Base-by-base conservation (phyloP, 2,797 vertebrate genomes). In the Microctenopoma steveboyesi region DNA sequence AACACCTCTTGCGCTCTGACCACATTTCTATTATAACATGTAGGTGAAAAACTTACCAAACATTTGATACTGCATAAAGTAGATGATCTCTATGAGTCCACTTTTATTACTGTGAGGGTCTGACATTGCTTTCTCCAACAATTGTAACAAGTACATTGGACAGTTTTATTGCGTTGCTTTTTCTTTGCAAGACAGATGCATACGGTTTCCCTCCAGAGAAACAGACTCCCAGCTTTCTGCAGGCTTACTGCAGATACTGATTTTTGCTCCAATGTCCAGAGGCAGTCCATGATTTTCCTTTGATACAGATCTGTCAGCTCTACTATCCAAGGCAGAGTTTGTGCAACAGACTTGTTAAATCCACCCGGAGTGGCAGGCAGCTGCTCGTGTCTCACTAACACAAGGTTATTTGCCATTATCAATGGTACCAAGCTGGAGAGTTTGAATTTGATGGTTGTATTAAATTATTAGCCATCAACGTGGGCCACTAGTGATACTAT, bases 401-500 rank as follows among this genome's bases (percentile, higher is more conserved):
- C 45, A 60, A n/a, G 47, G 43, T 33, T 40, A 62, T 35, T 66
- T 39, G 37, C 11, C 28, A 60, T 72, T 69, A 70, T 77, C 64
- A 60, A 77, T 76, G 63, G 64, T 64, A 67, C 61, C 51, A 57
- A 42, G 10, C 52, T 14, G 43, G 65, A 54, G 39, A 46, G 2
- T 53, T 48, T 27, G 35, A 7, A 67, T 40, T 82, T 77, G 5
- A 15, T 40, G 7, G 37, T 56, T 59, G 2, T 12, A 1, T 30
- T 43, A 33, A 54, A 43, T 71, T 64, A 63, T 88, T 85, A 90
- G 61, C 78, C 86, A n/a, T 89, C 85, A 65, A 84, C 84, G 56
- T 90, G 85, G 49, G 88, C 83, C 76, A 91, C 91, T 3, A 91
- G 76, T 25, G 89, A 90, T 18, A 92, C 68, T 11, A 81, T 68